Percentiles rank a stretch among this genome's conserved stretches.
Conservation (phyloP, 2,888 invertebrate genomes). For the Arenicola marina region DNA sequence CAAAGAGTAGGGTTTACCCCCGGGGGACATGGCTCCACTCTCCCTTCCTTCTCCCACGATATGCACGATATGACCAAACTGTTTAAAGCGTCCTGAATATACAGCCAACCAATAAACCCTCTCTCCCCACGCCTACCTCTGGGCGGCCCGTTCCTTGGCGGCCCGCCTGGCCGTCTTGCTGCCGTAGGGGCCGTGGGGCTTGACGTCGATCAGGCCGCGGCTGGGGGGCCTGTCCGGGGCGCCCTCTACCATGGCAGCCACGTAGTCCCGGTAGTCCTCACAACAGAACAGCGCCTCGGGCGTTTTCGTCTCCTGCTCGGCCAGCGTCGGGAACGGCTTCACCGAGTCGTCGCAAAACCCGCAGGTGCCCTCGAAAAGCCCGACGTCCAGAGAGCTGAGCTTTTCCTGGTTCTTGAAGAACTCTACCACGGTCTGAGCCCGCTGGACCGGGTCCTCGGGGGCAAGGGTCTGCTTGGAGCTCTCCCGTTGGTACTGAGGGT, state of each 20-base stretch:
- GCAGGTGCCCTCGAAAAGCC: conserved; percentile 36
- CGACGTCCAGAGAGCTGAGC: not conserved
- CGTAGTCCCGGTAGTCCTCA: conserved; percentile 54
- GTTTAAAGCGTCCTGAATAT: no score
- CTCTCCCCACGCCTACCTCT: no score
- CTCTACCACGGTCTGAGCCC: conserved; percentile 9
- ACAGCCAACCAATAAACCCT: no score
- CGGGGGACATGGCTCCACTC: no score
- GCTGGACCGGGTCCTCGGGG: not conserved
- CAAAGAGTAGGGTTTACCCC: no score
- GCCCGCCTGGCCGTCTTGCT: conserved; percentile 50
- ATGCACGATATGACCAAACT: no score
- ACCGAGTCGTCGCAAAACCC: conserved; percentile 53
- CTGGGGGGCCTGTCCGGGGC: conserved; percentile 40
- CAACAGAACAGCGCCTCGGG: conserved; percentile 58
- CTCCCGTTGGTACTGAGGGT: conserved; percentile 25
- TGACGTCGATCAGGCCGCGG: conserved; percentile 45
- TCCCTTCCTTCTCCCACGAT: no score
- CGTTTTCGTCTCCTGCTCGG: conserved; percentile 45
- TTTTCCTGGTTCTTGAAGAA: not conserved
- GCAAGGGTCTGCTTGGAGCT: conserved; percentile 8
- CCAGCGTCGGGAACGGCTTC: conserved; percentile 53
- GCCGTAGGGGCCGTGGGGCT: conserved; percentile 54
- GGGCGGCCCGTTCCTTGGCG: conserved; percentile 56
- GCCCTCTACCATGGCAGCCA: conserved; percentile 47